Conservation (phyloP, 1,140 invertebrate genomes). For the Neodiprion pinetum region DNA sequence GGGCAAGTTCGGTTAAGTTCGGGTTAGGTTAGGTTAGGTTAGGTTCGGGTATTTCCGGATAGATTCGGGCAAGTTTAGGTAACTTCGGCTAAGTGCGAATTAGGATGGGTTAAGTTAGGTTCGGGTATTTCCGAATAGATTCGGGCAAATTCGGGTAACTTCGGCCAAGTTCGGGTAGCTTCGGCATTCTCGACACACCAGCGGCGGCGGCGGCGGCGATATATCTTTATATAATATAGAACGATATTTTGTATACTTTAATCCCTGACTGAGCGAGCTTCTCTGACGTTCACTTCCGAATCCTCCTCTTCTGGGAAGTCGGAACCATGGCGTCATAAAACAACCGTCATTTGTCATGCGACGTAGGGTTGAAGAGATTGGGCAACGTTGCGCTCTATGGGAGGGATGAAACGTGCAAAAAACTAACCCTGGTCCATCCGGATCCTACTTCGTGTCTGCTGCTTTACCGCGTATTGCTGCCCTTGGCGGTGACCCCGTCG, state of each 20-base stretch:
- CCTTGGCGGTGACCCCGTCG: constrained; percentile 9
- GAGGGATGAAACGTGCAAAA: constrained; percentile 42
- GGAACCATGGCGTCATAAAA: constrained; percentile 30
- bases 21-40: too few relatives aligned
- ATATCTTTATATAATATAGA: too few relatives aligned
- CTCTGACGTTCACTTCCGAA: not conserved
- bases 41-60: too few relatives aligned
- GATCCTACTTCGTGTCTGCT: constrained; percentile 9
- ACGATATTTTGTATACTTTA: constrained; percentile 37
- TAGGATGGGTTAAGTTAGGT: too few relatives aligned
- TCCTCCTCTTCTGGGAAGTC: constrained; percentile 30
- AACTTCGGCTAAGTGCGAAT: too few relatives aligned
- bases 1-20: too few relatives aligned
- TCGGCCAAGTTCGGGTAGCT: too few relatives aligned
- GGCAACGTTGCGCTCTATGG: constrained; percentile 19
- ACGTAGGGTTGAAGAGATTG: constrained; percentile 14
- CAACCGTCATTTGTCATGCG: constrained; percentile 51
- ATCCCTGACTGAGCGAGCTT: constrained; percentile 43
- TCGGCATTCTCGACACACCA: too few relatives aligned
- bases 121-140: too few relatives aligned
- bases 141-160: too few relatives aligned
- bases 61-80: too few relatives aligned
- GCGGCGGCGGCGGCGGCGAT: too few relatives aligned
- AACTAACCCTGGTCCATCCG: constrained; percentile 9
- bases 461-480: not conserved